Percentiles rank a stretch among this genome's conserved stretches.
These are phyloP conservation scores for Synchiropus splendidus DNA, from an alignment of 2,113 vertebrate genomes.

Conservation along the genomic window DNA sequence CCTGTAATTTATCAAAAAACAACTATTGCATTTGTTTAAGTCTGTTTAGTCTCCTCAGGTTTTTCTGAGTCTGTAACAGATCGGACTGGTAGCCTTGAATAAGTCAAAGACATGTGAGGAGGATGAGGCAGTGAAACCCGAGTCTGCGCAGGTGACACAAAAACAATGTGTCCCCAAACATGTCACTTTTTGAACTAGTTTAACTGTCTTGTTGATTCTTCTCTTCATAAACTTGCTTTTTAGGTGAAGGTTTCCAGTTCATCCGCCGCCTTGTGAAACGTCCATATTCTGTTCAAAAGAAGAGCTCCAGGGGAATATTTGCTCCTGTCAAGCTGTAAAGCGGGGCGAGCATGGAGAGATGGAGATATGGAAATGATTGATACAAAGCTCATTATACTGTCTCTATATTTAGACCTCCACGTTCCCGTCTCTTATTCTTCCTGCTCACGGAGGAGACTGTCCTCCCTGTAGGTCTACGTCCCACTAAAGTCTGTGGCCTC, in stretches of 20 bases:
- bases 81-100: slow-evolving; percentile 32
- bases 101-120: slow-evolving; percentile 37
- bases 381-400: slow-evolving; percentile 39
- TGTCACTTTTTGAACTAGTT: too few relatives aligned
- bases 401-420: slow-evolving; percentile 35
- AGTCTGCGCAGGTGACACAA: slow-evolving; percentile 9
- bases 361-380: slow-evolving; percentile 42
- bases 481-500: slow-evolving; percentile 21
- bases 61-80: slow-evolving; percentile 38
- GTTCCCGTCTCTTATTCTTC: slow-evolving; percentile 10
- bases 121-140: slow-evolving; percentile 31
- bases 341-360: slow-evolving; percentile 22
- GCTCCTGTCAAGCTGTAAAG: slow-evolving; percentile 14
- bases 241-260: too few relatives aligned
- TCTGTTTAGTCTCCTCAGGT: slow-evolving; percentile 7
- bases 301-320: slow-evolving; percentile 38
- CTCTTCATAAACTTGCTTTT: too few relatives aligned
- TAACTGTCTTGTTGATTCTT: too few relatives aligned
- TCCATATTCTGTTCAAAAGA: slow-evolving; percentile 13
- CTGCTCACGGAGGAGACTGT: slow-evolving; percentile 16
- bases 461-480: slow-evolving; percentile 23
- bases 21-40: too few relatives aligned
- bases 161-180: too few relatives aligned
- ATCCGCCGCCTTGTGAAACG: slow-evolving; percentile 12
- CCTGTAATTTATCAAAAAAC: too few relatives aligned